Evolutionary conservation across 2,888 invertebrate species (phyloP).

Genomic region (Phyto melanocephala): DNA sequence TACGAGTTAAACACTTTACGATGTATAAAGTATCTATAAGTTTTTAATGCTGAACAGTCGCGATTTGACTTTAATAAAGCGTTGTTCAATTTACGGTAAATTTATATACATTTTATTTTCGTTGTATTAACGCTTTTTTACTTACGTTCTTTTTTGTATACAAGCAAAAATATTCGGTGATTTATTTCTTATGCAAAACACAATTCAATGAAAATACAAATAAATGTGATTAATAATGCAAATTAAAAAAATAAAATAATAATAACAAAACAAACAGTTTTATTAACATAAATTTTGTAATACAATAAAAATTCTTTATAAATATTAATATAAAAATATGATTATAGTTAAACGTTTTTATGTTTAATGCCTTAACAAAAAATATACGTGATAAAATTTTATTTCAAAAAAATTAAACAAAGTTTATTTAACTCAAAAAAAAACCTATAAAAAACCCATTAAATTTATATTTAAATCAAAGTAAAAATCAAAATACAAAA

Average conservation of each 20-base stretch:
- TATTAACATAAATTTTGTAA: neutral
- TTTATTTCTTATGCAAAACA: neutral
- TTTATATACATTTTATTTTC: constrained; percentile 34
- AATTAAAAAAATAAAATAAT: neutral
- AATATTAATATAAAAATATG: neutral
- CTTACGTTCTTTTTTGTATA: constrained; percentile 15
- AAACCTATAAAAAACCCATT: neutral
- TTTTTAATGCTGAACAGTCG: constrained; percentile 62
- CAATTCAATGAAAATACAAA: neutral
- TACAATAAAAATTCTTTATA: neutral
- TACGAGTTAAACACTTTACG: neutral
- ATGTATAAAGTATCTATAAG: constrained; percentile 56
- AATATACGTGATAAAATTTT: neutral
- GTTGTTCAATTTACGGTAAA: constrained; percentile 21
- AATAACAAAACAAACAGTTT: neutral
- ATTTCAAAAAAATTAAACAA: neutral
- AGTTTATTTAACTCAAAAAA: neutral
- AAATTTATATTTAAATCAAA: constrained; percentile 11
- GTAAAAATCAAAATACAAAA: neutral
- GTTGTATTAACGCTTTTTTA: neutral
- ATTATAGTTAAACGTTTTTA: neutral
- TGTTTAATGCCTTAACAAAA: neutral
- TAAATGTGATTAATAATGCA: neutral
- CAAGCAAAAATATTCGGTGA: neutral
- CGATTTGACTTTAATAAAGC: constrained; percentile 58